Base-by-base conservation (phyloP, 2,888 invertebrate genomes). In the Lypha dubia region DNA sequence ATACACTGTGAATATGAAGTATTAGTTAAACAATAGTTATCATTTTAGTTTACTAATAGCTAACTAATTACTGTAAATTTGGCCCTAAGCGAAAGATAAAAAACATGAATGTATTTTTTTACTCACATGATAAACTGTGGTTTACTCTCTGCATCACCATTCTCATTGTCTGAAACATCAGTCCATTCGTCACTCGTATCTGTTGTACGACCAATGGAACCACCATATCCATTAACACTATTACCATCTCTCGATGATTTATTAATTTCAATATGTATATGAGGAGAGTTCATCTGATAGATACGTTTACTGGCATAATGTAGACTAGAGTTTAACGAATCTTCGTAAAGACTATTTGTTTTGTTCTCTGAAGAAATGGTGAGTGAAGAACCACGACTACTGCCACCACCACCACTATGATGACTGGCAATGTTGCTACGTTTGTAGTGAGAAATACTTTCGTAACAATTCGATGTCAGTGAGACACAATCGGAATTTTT, bases 141-240 rank as follows among this genome's bases (percentile, higher is more conserved):
- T 76, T 87, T 86, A 63, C 53, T 62, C 15, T 79, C 81, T n/a
- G 60, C 67, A 22, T 79, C 74, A n/a, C 20, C 80, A 5, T 75
- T 85, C 51, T 89, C 89, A 41, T 87, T 86, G 68, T 92, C 92
- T 13, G 92, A 91, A 49, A 92, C 90, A 86, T 92, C 92, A 74
- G 92, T 89, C 92, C 92, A 92, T 67, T 91, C 92, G 75, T 92
- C 92, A 88, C 92, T 92, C 85, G 91, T 91, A 71, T 92, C 92
- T 65, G 89, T 88, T 75, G 90, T 90, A 17, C 90, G 89, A 0
- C 89, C 88, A 7, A 88, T 88, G 15, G 88, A 89, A 13, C 80
- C 77, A 38, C 85, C 79, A 22, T 79, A 79, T 74, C 86, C 85
- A 13, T 62, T 71, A 32, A 83, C 86, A 56, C 85, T 83, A 20